phyloP scores from a whole-genome alignment of 2,113 vertebrate species.

The Lethenteron reissneri region DNA sequence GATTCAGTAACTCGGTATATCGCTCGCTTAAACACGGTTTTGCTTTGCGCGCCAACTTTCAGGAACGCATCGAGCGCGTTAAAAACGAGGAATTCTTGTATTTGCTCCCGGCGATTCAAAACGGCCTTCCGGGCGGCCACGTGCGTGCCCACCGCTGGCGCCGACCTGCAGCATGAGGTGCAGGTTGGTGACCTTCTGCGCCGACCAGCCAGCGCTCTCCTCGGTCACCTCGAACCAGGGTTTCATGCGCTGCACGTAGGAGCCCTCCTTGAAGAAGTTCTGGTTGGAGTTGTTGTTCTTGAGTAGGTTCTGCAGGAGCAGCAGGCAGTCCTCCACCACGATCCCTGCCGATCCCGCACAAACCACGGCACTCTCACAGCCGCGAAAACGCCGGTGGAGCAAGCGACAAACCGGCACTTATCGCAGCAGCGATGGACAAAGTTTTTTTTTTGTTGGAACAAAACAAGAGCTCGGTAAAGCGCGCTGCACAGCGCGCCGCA shows the following conservation, averaged over 20 bases:
- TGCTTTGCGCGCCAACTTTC: too few relatives aligned
- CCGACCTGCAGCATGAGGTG: conserved; percentile 90
- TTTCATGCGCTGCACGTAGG: conserved; percentile 92
- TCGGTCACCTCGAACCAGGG: conserved; percentile 95
- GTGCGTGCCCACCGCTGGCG: neutral
- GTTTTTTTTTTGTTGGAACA: too few relatives aligned
- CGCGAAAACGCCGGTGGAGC: too few relatives aligned
- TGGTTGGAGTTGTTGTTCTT: conserved; percentile 98
- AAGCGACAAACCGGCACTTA: too few relatives aligned
- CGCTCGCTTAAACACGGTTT: too few relatives aligned
- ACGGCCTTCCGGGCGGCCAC: neutral
- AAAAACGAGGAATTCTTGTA: neutral
- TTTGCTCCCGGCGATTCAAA: neutral
- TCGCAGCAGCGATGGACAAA: too few relatives aligned
- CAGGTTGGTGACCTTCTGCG: conserved; percentile 91
- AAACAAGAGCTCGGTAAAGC: too few relatives aligned
- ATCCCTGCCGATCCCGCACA: conserved; percentile 34
- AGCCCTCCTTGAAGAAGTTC: conserved; percentile 98
- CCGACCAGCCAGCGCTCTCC: conserved; percentile 88
- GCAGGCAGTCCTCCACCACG: conserved; percentile 88
- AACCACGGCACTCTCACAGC: too few relatives aligned
- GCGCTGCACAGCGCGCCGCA: too few relatives aligned
- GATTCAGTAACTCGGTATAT: too few relatives aligned
- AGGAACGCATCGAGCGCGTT: neutral
- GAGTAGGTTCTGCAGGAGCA: conserved; percentile 63